phyloP scores from a whole-genome alignment of 1,140 invertebrate genomes.

The Samia ricini region DNA sequence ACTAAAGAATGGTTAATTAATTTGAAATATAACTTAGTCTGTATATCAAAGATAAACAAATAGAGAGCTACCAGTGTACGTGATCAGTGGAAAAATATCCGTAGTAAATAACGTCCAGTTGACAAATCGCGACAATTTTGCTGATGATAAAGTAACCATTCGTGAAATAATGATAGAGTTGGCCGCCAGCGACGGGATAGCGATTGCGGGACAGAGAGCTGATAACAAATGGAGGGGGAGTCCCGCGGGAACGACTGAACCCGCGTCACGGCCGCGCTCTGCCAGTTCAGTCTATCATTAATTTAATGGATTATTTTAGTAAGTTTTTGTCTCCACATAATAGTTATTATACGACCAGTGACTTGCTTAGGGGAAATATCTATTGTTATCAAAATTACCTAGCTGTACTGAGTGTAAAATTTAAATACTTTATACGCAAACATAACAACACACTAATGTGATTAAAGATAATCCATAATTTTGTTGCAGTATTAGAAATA shows the following conservation, averaged over 20 bases:
- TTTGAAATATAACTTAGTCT: too few relatives aligned
- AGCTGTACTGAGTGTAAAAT: background rate
- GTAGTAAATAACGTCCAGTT: conserved; percentile 1
- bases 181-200: conserved; percentile 10
- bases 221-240: conserved; percentile 45
- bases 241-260: conserved; percentile 36
- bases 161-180: conserved; percentile 11
- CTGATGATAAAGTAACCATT: conserved; percentile 9
- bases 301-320: conserved; percentile 44
- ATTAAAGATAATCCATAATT: too few relatives aligned
- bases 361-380: background rate
- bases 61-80: background rate
- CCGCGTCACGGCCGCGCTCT: conserved; percentile 18
- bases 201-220: conserved; percentile 17
- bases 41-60: conserved; percentile 12
- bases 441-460: background rate
- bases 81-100: background rate
- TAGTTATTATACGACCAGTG: conserved; percentile 5
- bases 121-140: conserved; percentile 5
- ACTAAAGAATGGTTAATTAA: too few relatives aligned
- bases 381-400: background rate
- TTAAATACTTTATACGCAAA: background rate
- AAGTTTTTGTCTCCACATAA: conserved; percentile 17
- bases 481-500: too few relatives aligned
- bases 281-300: conserved; percentile 42